Conservation (phyloP, 1,140 invertebrate species). For the Manduca sexta region DNA sequence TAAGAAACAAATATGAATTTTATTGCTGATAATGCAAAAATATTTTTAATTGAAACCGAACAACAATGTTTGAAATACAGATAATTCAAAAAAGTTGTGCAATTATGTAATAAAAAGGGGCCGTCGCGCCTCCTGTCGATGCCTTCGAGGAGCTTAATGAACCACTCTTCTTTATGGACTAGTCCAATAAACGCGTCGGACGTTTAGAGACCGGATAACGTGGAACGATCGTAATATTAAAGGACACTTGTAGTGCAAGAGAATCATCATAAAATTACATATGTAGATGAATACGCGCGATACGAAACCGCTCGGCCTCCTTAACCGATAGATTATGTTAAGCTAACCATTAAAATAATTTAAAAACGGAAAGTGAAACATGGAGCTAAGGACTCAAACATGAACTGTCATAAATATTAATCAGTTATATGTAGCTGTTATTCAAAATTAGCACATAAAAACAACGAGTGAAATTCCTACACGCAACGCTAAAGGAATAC, state of each 20-base stretch:
- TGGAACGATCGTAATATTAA: constrained; percentile 47
- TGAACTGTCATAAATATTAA: neutral
- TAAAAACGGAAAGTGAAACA: constrained; percentile 9
- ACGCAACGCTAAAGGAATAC: too few relatives aligned
- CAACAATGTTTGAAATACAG: constrained; percentile 37
- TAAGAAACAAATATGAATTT: constrained; percentile 40
- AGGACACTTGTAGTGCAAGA: constrained; percentile 55
- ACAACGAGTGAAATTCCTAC: too few relatives aligned
- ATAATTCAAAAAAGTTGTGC: constrained; percentile 19
- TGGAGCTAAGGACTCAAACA: neutral
- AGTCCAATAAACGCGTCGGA: constrained; percentile 52
- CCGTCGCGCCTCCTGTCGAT: constrained; percentile 15
- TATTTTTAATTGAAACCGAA: constrained; percentile 33
- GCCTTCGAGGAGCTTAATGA: constrained; percentile 48
- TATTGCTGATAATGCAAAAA: constrained; percentile 31
- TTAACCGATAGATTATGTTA: constrained; percentile 30
- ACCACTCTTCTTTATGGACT: constrained; percentile 62
- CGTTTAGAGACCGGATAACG: constrained; percentile 42
- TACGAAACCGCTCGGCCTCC: constrained; percentile 28
- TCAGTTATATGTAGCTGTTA: neutral
- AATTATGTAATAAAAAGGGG: constrained; percentile 59
- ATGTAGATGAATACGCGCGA: constrained; percentile 52
- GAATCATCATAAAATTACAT: constrained; percentile 52
- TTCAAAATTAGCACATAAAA: neutral
- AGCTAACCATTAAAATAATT: constrained; percentile 15